Evolutionary conservation across 2,888 invertebrate genomes (phyloP).

Genomic region (Tenthredo mesomela): DNA sequence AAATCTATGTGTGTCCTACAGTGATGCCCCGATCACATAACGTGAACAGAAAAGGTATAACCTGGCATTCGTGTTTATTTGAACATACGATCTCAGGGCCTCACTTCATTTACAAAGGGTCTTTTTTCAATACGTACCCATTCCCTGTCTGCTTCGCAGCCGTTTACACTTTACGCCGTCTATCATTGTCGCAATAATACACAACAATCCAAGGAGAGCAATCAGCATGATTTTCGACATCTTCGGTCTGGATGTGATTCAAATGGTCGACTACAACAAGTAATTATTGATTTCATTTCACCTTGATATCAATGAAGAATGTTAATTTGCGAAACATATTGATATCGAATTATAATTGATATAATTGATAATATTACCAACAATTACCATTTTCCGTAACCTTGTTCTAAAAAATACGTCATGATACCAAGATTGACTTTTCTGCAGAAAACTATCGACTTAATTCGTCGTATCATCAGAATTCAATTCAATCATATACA

Average conservation of each 20-base stretch:
- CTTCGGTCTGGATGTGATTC: background rate
- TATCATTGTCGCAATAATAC: background rate
- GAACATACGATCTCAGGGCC: background rate
- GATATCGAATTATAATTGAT: no score
- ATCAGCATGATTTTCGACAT: constrained; percentile 3
- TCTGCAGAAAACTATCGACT: background rate
- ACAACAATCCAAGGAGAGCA: background rate
- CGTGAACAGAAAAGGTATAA: background rate
- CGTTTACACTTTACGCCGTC: background rate
- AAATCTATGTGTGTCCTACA: background rate
- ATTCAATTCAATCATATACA: background rate
- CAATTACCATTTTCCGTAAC: no score
- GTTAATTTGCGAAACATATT: background rate
- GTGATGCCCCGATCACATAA: background rate
- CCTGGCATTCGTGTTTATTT: background rate
- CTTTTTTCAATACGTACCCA: background rate
- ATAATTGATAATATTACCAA: no score
- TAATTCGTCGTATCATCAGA: background rate
- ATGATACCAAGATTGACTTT: no score
- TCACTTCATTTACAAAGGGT: background rate
- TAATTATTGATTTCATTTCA: background rate
- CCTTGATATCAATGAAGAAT: background rate
- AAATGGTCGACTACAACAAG: background rate
- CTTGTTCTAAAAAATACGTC: no score
- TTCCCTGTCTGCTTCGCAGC: background rate